Base-by-base conservation (phyloP, 2,888 invertebrate species). In the Drosophila diplacantha region DNA sequence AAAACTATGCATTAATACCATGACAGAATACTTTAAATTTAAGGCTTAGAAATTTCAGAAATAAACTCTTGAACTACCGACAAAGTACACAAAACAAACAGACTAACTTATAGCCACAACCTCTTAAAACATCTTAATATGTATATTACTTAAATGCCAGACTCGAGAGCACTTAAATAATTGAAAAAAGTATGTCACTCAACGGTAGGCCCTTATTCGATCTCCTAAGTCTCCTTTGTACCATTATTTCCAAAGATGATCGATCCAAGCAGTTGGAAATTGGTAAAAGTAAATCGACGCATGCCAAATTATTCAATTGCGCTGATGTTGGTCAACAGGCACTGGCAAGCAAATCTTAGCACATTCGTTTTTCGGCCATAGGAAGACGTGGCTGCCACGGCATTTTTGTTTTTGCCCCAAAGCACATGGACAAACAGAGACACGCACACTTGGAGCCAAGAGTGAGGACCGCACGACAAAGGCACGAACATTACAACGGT, bases 401-500 rank as follows among this genome's bases (percentile, higher is more conserved):
- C 18, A 46, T 46, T 54, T 49, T 64, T 41, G 41, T 72, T 75
- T 67, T 70, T 65, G 63, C 54, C 69, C 65, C 62, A 76, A 71
- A 74, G 74, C 72, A 72, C 65, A 68, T 78, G 65, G 71, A 71
- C 70, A 74, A 77, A 81, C 73, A 81, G 60, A 71, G 77, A 70
- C 63, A 81, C 69, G 75, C 66, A 70, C 73, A 70, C 71, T 73
- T 76, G 76, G 54, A 58, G 74, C 52, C 74, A 70, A 79, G 70
- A 81, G 77, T 77, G 77, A 77, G 70, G 74, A 75, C 75, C 75
- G 57, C 69, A 81, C 66, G 79, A 67, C 75, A 79, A 79, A 69
- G 73, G 72, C 73, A 72, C 83, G 84, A 84, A 82, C 82, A 84
- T 84, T 85, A 85, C 85, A 85, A 81, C 82, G 77, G 73, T 84